Evolutionary conservation across 2,797 vertebrate genomes (phyloP), one percentile per base, ranked within the genome.

Genomic region (Lepidocolaptes lacrymiger): DNA sequence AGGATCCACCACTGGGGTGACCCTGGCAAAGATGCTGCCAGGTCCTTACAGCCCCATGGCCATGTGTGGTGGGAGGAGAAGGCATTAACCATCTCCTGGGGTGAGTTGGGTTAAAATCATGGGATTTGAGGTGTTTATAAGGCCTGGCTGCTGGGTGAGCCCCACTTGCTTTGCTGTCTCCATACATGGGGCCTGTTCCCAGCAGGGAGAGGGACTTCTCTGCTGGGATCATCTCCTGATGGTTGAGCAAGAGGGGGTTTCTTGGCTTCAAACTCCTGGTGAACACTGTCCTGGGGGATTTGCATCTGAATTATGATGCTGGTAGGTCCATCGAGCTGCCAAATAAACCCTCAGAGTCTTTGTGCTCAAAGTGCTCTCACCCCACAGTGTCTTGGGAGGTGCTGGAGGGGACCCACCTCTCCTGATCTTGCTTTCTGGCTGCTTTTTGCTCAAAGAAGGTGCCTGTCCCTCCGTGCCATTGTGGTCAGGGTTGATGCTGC

Each of bases 321-420:
- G 48, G 23, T 37, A 18, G 66, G 4, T 44, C 62, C 18, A 4
- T 7, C 3, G 19, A 7, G 23, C 34, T 81, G 46, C 74, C 28
- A 8, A 4, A 1, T 26, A 3, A 27, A 27, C 28, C 39, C 7
- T 62, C 39, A 7, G 75, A n/a, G 22, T 14, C 3, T 39, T 9
- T 61, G 68, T 10, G 49, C 32, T 61, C 55, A 26, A 52, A 20
- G 6, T 2, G 2, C 3, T 59, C 36, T 63, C 0, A 0, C 28
- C 11, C 55, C 1, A 0, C 39, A 4, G 1, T 7, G 41, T 36
- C 36, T 16, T 28, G 6, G 1, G 23, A 22, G 9, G 16, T 6
- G 21, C 19, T 14, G 3, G 14, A 1, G 6, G 39, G 30, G 22
- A 26, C 7, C 0, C 48, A 28, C 23, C 10, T 46, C 41, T 44